phyloP scores from a whole-genome alignment of 1,140 invertebrate genomes.

The Monochamus saltuarius region DNA sequence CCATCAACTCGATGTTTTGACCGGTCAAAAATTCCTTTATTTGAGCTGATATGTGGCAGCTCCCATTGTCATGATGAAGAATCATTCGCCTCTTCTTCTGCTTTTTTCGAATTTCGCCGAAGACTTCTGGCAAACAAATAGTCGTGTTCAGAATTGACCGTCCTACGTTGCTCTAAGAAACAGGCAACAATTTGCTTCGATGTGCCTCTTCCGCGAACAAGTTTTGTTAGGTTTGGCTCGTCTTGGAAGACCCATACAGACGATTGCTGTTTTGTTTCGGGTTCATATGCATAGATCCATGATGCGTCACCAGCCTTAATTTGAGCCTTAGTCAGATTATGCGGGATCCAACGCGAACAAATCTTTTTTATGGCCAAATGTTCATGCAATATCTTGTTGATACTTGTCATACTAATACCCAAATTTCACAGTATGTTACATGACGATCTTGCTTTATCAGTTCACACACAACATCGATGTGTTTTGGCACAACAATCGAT shows the following conservation, averaged over 20 bases:
- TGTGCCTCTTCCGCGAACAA: conserved; percentile 40
- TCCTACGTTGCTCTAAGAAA: conserved; percentile 22
- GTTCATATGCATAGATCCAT: conserved; percentile 40
- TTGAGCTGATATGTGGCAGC: neutral
- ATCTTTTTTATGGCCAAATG: neutral
- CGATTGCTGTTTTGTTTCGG: conserved; percentile 38
- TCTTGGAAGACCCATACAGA: conserved; percentile 44
- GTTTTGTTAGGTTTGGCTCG: conserved; percentile 46
- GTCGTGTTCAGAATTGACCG: conserved; percentile 1
- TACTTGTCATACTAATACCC: neutral
- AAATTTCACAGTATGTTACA: neutral
- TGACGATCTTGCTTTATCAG: neutral
- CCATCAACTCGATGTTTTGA: too few species aligned
- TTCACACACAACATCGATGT: neutral
- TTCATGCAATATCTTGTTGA: neutral
- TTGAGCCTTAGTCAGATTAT: neutral
- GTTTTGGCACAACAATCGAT: too few species aligned
- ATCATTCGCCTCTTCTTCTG: too few species aligned
- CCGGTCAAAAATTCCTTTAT: too few species aligned
- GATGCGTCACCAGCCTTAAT: neutral
- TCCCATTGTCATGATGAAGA: neutral
- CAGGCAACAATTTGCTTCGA: conserved; percentile 41
- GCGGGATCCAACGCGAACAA: neutral
- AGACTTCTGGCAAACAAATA: neutral
- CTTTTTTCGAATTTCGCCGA: neutral